Base-by-base conservation (phyloP, 2,113 vertebrate species). In the Chionis minor region DNA sequence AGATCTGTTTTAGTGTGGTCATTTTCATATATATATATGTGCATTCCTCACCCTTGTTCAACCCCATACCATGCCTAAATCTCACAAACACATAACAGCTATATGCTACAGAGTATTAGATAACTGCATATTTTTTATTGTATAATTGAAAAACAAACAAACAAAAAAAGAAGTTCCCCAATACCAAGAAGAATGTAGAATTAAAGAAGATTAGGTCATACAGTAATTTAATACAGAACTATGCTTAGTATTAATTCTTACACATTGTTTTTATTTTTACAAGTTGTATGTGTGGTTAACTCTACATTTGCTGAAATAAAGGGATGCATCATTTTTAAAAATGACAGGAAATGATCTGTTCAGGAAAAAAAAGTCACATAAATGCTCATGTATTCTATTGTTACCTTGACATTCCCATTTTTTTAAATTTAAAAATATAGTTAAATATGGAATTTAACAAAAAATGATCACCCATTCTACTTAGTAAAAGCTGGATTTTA, bases 401-500 rank as follows among this genome's bases (percentile, higher is more conserved):
- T 49, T 65, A 80, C 20, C 33, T n/a, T 86, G 45, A 75, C 14
- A 77, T 44, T 54, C 11, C 9, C 14, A n/a, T 18, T 35, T 67
- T 78, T 54, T 80, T 24, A 0, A 66, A 73, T 24, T 42, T 18
- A 16, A 67, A 86, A 55, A 61, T 19, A 59, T 2, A 38, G 14
- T 70, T 79, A 81, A 88, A 92, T 79, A 88, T 23, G 14, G 33
- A 93, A 44, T 88, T 61, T 75, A 71, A 61, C 35, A 81, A 81
- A 61, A 90, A 70, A 73, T 24, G 7, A 81, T 86, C 59, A 71
- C 30, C 14, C n/a, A 35, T 78, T 93, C 45, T 61, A 70, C 38
- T 83, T 93, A 92, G n/a, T 81, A 88, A 93, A 96, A 88, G 63
- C 82, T 69, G 67, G 80, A 88, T 94, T 94, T 90, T 67, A 88